Evolutionary conservation across 1,140 invertebrate species (phyloP).

Genomic region (Drosophila setifemur): DNA sequence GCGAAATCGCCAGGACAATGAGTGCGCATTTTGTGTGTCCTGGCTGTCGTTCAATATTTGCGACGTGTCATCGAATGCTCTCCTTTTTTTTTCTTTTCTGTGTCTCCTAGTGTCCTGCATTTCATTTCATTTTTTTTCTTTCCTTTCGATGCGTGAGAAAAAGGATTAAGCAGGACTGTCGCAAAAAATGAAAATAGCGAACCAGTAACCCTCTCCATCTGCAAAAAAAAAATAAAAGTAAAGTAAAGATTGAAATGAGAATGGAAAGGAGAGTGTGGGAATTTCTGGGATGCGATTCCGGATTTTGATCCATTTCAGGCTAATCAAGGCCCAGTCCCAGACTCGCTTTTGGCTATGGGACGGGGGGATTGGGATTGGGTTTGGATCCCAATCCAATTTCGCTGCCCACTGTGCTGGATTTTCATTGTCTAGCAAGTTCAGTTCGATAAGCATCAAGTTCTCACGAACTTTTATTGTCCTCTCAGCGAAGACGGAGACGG

Average conservation of each 20-base stretch:
- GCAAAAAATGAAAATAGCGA: slow-evolving; percentile 38
- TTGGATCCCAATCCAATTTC: too few species aligned
- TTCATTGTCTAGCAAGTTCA: slow-evolving; percentile 57
- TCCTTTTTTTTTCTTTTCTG: slow-evolving; percentile 46
- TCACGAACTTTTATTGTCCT: slow-evolving; percentile 80
- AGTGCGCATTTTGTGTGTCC: slow-evolving; percentile 68
- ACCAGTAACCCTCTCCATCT: not conserved
- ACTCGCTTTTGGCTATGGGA: not conserved
- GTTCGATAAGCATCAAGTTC: slow-evolving; percentile 78
- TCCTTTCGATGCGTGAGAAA: slow-evolving; percentile 78
- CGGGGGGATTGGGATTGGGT: not conserved
- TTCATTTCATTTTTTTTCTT: slow-evolving; percentile 41
- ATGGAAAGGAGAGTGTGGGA: slow-evolving; percentile 17
- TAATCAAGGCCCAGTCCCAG: slow-evolving; percentile 17
- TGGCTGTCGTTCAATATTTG: slow-evolving; percentile 65
- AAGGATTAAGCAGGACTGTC: slow-evolving; percentile 70
- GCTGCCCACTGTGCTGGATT: slow-evolving; percentile 42
- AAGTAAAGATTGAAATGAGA: not conserved
- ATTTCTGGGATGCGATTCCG: slow-evolving; percentile 15
- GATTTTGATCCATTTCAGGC: slow-evolving; percentile 50
- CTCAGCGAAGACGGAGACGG: slow-evolving; percentile 28
- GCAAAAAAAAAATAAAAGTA: not conserved
- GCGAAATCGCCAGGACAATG: slow-evolving; percentile 77
- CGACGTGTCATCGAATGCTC: slow-evolving; percentile 65
- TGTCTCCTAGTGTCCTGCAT: slow-evolving; percentile 40